Evolutionary conservation across 92 coral and sea anemone species (phyloP), one percentile per base, ranked within the genome.

Genomic region (Desmophyllum pertusum): DNA sequence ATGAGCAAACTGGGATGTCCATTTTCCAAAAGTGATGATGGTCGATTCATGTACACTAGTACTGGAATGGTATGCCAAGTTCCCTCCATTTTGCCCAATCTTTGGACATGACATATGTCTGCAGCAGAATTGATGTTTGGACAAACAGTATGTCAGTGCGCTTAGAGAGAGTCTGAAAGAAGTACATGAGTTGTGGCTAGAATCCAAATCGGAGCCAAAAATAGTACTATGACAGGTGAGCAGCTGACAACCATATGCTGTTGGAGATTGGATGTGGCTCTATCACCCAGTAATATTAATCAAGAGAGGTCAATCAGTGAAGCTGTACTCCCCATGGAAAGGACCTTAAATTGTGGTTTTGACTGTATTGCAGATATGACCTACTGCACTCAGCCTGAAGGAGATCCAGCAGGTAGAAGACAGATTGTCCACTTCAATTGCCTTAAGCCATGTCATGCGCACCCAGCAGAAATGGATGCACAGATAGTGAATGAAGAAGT

Each of bases 11-110:
- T 50, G 88, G 88, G n/a, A 85, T 15, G 70, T 37, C 13, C 88
- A 85, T 73, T 77, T 85, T 39, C 88, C 83, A 0, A 77, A 85
- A 42, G 83, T 77, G 15, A 85, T 85, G 88, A 85, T 77, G 88
- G 88, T 84, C 42, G 84, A 53, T 65, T 85, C 84, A 37, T 77
- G 88, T 77, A 33, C 70, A 37, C 46, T 50, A 57, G 41, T 62
- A 71, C n/a, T n/a, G n/a, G n/a, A n/a, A n/a, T n/a, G n/a, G n/a
- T n/a, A n/a, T 13, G 36, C 52, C 14, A 57, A 57, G 52, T 57
- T 35, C 73, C 36, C 36, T 29, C 55, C 79, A 29, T 29, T 35
- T n/a, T n/a, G n/a, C n/a, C 40, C 40, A 35, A 3, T 65, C 35
- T 65, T 65, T 65, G 70, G 70, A 5, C 70, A 36, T 65, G 70